These are phyloP conservation scores for Capitella teleta DNA, from an alignment of 1,140 invertebrate species.

Conservation along the genomic window DNA sequence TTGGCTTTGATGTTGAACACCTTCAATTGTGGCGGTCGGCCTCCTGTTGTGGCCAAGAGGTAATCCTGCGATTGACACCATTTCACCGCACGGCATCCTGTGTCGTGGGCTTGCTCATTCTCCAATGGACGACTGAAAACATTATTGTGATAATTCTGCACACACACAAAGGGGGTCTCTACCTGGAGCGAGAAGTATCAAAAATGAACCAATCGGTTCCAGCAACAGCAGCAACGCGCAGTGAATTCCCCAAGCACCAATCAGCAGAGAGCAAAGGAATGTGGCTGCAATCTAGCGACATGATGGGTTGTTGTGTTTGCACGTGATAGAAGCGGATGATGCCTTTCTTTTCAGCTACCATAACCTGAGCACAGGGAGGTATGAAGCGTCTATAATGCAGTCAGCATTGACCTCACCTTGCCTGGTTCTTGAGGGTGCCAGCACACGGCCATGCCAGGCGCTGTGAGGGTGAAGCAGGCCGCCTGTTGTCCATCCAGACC, in stretches of 20 bases:
- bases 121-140: conserved; percentile 29
- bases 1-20: conserved; percentile 33
- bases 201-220: conserved; percentile 36
- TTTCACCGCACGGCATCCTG: conserved; percentile 22
- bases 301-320: conserved; percentile 54
- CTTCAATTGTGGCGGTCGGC: conserved; percentile 32
- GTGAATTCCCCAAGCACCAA: conserved; percentile 54
- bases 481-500: conserved; percentile 43
- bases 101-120: conserved; percentile 27
- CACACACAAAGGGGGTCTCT: not conserved
- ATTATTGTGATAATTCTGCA: not conserved
- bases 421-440: conserved; percentile 60
- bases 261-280: conserved; percentile 55
- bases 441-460: conserved; percentile 55
- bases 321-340: conserved; percentile 62
- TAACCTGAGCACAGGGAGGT: conserved; percentile 35
- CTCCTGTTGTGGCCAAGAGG: conserved; percentile 30
- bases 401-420: conserved; percentile 41
- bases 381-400: not conserved
- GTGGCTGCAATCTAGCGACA: conserved; percentile 56
- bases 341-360: conserved; percentile 64
- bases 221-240: conserved; percentile 47
- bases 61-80: conserved; percentile 31
- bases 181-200: conserved; percentile 39
- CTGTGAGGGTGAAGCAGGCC: conserved; percentile 50